A percentile compares a stretch with the other conserved stretches of the same genome.
phyloP scores from a whole-genome alignment of 2,113 vertebrate genomes.

The Grammomys dolichurus region DNA sequence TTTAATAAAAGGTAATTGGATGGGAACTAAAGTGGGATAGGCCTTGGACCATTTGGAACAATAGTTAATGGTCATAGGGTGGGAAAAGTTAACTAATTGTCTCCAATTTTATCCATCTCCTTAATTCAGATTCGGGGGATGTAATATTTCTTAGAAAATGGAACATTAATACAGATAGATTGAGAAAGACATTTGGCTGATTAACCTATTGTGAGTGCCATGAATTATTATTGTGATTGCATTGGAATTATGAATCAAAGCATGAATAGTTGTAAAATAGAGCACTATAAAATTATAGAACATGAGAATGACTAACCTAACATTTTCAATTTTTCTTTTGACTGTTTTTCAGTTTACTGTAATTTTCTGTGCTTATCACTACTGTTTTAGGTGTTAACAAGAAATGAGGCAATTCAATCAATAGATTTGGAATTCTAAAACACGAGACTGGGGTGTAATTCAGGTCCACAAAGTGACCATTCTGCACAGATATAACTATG shows the following conservation, averaged over 20 bases:
- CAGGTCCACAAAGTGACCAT: background rate
- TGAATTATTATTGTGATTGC: background rate
- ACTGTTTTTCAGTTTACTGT: background rate
- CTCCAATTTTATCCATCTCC: background rate
- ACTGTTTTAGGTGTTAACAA: background rate
- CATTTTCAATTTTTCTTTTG: background rate
- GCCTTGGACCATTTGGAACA: background rate
- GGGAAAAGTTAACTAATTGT: background rate
- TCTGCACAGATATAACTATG: background rate
- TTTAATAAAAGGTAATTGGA: background rate
- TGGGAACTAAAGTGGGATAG: background rate
- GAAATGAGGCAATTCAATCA: background rate
- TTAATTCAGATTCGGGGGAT: background rate
- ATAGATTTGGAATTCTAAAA: background rate
- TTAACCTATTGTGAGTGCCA: background rate
- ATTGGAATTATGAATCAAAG: background rate
- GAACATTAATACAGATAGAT: background rate
- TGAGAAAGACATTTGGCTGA: background rate
- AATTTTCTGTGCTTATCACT: background rate
- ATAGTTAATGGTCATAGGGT: background rate
- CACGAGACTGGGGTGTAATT: background rate
- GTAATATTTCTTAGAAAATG: background rate
- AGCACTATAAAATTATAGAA: background rate
- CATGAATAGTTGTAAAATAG: background rate
- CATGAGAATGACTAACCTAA: background rate